Conservation (phyloP, 2,888 invertebrate genomes). For the Aplocera efformata region DNA sequence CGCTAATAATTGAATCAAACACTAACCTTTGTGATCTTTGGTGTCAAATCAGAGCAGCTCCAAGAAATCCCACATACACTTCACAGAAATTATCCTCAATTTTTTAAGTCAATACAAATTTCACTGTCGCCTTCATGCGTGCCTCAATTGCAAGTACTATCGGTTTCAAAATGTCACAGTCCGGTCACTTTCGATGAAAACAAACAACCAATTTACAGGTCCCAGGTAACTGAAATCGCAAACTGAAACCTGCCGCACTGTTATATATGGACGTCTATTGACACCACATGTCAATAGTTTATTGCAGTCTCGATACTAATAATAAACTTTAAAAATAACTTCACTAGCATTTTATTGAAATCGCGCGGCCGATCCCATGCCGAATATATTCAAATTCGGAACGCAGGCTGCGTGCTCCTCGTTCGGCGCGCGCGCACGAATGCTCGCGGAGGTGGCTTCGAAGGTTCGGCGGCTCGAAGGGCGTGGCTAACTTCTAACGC, state of each 20-base stretch:
- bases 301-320: constrained; percentile 19
- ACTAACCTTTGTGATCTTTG: constrained; percentile 72
- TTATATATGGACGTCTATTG: constrained; percentile 39
- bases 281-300: constrained; percentile 36
- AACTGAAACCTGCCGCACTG: constrained; percentile 58
- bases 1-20: constrained; percentile 25
- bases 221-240: constrained; percentile 61
- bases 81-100: constrained; percentile 49
- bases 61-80: constrained; percentile 68
- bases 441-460: constrained; percentile 71
- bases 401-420: constrained; percentile 57
- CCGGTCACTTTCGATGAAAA: constrained; percentile 65
- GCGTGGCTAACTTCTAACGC: constrained; percentile 76
- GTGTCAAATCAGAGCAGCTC: constrained; percentile 47
- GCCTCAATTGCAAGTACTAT: constrained; percentile 54
- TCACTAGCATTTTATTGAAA: constrained; percentile 48
- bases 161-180: constrained; percentile 71
- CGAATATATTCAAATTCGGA: constrained; percentile 42
- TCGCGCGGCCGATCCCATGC: constrained; percentile 59
- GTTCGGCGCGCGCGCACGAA: constrained; percentile 76
- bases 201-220: constrained; percentile 58
- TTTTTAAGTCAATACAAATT: constrained; percentile 48
- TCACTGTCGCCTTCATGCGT: constrained; percentile 51
- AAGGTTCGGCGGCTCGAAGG: constrained; percentile 56
- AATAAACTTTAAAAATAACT: constrained; percentile 28